Conservation (phyloP, 2,113 vertebrate genomes). For the Scortum barcoo region DNA sequence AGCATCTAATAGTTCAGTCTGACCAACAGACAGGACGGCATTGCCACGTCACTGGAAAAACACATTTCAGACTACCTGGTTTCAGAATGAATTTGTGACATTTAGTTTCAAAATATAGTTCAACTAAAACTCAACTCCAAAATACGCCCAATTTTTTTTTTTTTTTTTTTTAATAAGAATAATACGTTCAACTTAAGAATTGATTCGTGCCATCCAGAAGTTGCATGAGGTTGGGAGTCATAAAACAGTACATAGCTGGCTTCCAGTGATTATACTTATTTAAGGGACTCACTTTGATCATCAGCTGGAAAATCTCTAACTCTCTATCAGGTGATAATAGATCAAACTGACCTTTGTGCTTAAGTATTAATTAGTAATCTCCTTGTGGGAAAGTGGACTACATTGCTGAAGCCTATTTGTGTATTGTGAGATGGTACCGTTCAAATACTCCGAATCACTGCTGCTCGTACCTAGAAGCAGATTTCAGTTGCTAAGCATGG, state of each 20-base stretch:
- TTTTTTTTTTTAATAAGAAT: not conserved
- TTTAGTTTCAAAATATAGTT: too few relatives aligned
- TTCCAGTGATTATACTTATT: not conserved
- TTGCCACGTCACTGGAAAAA: not conserved
- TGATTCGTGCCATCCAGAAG: not conserved
- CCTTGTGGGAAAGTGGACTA: not conserved
- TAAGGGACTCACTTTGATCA: not conserved
- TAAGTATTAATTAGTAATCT: conserved; percentile 19
- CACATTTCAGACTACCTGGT: not conserved
- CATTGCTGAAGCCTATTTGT: not conserved
- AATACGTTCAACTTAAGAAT: not conserved
- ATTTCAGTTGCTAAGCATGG: not conserved
- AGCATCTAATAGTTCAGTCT: too few relatives aligned
- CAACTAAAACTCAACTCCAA: too few relatives aligned
- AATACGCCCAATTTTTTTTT: not conserved
- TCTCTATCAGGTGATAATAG: not conserved
- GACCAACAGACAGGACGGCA: not conserved
- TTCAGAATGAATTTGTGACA: not conserved
- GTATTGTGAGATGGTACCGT: not conserved
- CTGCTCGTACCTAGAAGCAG: not conserved
- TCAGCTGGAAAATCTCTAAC: not conserved
- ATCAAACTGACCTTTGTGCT: conserved; percentile 32
- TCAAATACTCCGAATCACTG: not conserved
- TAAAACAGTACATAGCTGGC: too few relatives aligned
- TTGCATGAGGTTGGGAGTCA: not conserved